Conservation (phyloP, 2,797 vertebrate genomes). For the Acanthiza pusilla region DNA sequence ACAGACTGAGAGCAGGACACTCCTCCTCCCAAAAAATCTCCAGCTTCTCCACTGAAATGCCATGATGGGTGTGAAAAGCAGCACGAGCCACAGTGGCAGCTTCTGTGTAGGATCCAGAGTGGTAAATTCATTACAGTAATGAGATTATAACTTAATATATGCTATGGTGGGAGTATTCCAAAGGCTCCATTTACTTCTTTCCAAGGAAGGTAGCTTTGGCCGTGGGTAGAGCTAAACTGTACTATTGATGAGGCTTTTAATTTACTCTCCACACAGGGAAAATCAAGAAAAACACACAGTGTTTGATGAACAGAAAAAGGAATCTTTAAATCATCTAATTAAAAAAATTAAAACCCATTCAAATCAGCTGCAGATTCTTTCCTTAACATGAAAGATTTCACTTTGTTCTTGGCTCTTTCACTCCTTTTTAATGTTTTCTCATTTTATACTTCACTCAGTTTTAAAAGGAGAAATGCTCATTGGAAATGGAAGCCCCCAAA, state of each 20-base stretch:
- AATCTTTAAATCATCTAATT: background rate
- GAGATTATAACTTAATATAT: background rate
- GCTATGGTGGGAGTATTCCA: background rate
- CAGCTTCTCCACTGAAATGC: background rate
- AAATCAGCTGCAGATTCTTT: background rate
- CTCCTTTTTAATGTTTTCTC: background rate
- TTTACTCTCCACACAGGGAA: background rate
- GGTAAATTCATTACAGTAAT: background rate
- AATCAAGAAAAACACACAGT: background rate
- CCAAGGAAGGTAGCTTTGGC: background rate
- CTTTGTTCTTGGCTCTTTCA: background rate
- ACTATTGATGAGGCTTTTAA: background rate
- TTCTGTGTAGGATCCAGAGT: background rate
- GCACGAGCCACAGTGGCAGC: background rate
- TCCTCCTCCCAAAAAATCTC: background rate
- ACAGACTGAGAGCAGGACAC: background rate
- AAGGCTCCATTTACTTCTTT: background rate
- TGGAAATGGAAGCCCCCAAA: background rate
- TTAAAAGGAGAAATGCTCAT: background rate
- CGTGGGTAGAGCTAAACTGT: background rate
- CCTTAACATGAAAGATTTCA: background rate
- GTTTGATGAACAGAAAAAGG: background rate
- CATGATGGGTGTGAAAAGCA: background rate
- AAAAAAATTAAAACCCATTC: background rate
- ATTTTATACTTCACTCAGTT: background rate